Evolutionary conservation across 2,113 vertebrate species (phyloP).

Genomic region (Centropus bengalensis): DNA sequence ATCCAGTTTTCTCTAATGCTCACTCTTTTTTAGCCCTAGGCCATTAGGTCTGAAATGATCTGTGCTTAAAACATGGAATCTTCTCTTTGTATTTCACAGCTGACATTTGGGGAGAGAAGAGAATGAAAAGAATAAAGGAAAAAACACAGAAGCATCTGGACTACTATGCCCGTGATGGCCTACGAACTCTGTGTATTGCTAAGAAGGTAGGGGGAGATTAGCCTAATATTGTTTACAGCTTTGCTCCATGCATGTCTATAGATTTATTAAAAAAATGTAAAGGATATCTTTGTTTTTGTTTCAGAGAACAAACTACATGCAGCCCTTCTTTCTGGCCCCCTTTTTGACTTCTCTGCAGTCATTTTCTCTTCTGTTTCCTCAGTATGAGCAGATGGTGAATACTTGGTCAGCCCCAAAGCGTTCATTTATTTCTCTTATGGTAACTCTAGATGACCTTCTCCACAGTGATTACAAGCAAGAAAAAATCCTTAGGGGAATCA

Average conservation of each 20-base stretch:
- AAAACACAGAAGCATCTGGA: conserved; percentile 89
- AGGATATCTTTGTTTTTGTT: neutral
- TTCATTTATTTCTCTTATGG: neutral
- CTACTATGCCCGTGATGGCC: conserved; percentile 86
- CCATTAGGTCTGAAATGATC: neutral
- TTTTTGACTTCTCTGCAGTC: neutral
- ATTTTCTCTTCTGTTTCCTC: neutral
- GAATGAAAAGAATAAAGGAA: conserved; percentile 76
- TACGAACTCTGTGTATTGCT: conserved; percentile 90
- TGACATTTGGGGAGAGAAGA: conserved; percentile 60
- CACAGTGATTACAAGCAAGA: neutral
- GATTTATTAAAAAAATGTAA: neutral
- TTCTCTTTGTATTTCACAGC: conserved; percentile 70
- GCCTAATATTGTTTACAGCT: neutral
- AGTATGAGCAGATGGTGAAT: neutral
- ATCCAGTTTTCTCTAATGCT: neutral
- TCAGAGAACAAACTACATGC: neutral
- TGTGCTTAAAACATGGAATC: neutral
- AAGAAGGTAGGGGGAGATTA: conserved; percentile 83
- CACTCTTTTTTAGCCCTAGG: neutral
- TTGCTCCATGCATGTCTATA: neutral
- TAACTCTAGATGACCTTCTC: neutral
- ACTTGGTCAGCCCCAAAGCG: neutral
- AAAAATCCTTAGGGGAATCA: neutral
- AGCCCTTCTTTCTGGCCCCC: neutral